phyloP scores from a whole-genome alignment of 2,888 invertebrate genomes.

The Coleophora flavipennella region DNA sequence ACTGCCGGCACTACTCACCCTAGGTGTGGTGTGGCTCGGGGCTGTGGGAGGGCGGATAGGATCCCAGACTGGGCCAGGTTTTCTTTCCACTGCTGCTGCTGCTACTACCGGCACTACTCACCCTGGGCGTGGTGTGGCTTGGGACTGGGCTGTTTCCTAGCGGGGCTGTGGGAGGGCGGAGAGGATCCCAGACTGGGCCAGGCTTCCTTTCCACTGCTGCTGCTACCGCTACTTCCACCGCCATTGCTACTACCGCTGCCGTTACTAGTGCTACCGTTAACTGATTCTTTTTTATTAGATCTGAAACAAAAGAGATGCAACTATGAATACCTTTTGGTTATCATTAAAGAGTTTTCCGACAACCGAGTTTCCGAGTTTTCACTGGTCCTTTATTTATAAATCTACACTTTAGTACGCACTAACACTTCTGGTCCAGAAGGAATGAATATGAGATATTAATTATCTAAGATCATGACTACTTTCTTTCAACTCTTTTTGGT shows the following conservation, averaged over 20 bases:
- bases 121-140: slow-evolving; percentile 34
- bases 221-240: slow-evolving; percentile 15
- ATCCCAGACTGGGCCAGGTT: slow-evolving; percentile 81
- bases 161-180: slow-evolving; percentile 61
- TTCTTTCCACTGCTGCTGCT: slow-evolving; percentile 66
- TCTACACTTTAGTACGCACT: too few relatives aligned
- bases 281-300: slow-evolving; percentile 44
- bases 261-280: slow-evolving; percentile 22
- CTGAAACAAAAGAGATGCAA: slow-evolving; percentile 25
- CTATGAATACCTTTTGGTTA: too few relatives aligned
- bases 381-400: too few relatives aligned
- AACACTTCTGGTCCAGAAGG: too few relatives aligned
- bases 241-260: slow-evolving; percentile 21
- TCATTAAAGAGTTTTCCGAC: too few relatives aligned
- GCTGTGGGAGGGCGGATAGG: slow-evolving; percentile 65
- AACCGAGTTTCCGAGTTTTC: too few relatives aligned
- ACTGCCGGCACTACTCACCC: slow-evolving; percentile 20
- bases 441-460: too few relatives aligned
- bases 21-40: slow-evolving; percentile 41
- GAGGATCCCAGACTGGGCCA: slow-evolving; percentile 80
- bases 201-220: slow-evolving; percentile 74
- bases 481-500: too few relatives aligned
- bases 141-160: slow-evolving; percentile 50
- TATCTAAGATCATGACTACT: too few relatives aligned
- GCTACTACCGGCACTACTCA: slow-evolving; percentile 18